phyloP scores from a whole-genome alignment of 2,888 invertebrate genomes.

The Eristalinus sepulchralis region DNA sequence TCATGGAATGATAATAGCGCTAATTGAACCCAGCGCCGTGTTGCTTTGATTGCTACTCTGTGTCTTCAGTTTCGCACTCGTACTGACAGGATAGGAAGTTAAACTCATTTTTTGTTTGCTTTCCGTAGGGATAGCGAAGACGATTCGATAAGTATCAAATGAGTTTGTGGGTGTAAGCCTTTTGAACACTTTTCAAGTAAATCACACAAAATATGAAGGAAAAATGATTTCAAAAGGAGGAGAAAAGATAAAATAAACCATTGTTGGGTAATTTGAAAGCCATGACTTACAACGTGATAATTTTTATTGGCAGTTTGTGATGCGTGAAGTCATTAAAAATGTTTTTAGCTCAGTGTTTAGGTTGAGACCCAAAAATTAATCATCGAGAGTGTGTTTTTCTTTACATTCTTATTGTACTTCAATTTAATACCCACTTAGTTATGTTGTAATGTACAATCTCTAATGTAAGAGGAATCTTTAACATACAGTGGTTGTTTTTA shows the following conservation, averaged over 20 bases:
- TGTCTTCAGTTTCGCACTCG: not conserved
- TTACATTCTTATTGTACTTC: too few relatives aligned
- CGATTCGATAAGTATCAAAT: not conserved
- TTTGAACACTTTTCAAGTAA: not conserved
- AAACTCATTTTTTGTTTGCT: not conserved
- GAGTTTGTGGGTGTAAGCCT: not conserved
- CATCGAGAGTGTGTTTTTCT: too few relatives aligned
- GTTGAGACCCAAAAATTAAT: too few relatives aligned
- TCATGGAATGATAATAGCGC: conserved; percentile 38
- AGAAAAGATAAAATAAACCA: not conserved
- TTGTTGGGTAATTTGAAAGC: conserved; percentile 12
- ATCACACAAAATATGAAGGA: too few relatives aligned
- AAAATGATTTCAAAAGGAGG: not conserved
- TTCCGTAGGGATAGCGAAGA: not conserved
- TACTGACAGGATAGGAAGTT: not conserved
- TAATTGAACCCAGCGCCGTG: conserved; percentile 30
- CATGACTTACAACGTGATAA: not conserved
- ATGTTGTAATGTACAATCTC: too few relatives aligned
- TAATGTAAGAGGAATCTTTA: too few relatives aligned
- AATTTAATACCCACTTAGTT: too few relatives aligned
- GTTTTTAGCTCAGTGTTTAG: conserved; percentile 5
- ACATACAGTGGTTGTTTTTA: too few relatives aligned
- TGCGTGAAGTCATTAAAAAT: conserved; percentile 7
- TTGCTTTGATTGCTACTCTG: conserved; percentile 17
- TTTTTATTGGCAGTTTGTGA: conserved; percentile 4